Base-by-base conservation (phyloP, 2,797 vertebrate species). In the Hyperoplus lanceolatus region DNA sequence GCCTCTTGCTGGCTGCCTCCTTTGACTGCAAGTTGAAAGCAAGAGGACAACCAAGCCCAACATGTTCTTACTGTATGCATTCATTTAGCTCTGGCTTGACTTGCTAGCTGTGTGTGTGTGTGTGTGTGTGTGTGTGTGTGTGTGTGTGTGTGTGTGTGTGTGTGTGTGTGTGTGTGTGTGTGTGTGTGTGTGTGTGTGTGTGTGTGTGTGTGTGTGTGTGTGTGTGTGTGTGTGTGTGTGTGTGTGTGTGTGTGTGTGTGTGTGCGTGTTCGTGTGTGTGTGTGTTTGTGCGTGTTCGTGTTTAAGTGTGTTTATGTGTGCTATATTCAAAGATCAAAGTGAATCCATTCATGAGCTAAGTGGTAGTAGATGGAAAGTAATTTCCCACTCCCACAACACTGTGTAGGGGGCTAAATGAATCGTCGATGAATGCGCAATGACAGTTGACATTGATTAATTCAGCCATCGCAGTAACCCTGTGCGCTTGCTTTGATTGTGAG, bases 401-500 rank as follows among this genome's bases (percentile, higher is more conserved):
- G 75, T 46, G 75, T 29, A 87, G 73, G 69, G 50, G 57, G 56
- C 81, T 90, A 90, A 90, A 89, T 90, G 81, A 88, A 85, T 82
- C 29, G 9, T 88, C 85, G 80, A 73, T 91, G 83, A 88, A 87
- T 81, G 81, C 56, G 78, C 74, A 81, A 75, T 84, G 87, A 87
- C 64, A 85, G 77, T 82, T 91, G 83, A 89, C 84, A 85, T 72
- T 85, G 88, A 88, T 89, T 85, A 79, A 86, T 54, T 77, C 74
- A 29, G 50, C 29, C 0, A 45, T 66, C 81, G 61, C 78, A 50
- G 16, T 74, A 62, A 39, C 38, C 58, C 58, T 85, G 59, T 57
- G 65, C 63, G 63, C 29, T 62, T 77, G 41, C 55, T 70, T 69
- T 79, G 75, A 72, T 76, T 77, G 77, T 51, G 55, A 77, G 79